Evolutionary conservation across 2,797 vertebrate genomes (phyloP).

Genomic region (Nothura maculosa): DNA sequence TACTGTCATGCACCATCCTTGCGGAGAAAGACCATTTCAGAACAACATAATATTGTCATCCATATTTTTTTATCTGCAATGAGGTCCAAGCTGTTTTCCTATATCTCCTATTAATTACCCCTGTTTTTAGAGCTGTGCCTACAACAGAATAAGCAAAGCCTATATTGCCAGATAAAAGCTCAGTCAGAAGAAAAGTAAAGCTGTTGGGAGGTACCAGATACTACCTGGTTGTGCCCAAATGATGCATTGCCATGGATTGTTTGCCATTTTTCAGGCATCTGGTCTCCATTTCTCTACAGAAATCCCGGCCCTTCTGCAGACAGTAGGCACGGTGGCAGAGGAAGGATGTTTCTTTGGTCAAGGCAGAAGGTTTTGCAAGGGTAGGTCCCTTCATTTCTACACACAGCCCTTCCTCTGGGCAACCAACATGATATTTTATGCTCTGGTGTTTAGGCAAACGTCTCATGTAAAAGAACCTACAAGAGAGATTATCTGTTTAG

Average conservation of each 20-base stretch:
- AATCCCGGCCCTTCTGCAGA: not conserved
- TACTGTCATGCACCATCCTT: not conserved
- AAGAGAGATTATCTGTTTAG: not conserved
- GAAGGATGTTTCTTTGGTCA: not conserved
- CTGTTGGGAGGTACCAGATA: not conserved
- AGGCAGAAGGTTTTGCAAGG: not conserved
- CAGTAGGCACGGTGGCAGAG: not conserved
- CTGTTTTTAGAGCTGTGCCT: not conserved
- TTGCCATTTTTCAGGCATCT: constrained; percentile 4
- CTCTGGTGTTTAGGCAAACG: not conserved
- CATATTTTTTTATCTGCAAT: not conserved
- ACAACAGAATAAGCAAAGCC: not conserved
- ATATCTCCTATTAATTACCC: not conserved
- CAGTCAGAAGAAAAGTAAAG: not conserved
- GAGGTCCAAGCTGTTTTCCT: not conserved
- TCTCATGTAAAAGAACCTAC: not conserved
- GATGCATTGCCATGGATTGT: not conserved
- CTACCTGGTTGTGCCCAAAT: not conserved
- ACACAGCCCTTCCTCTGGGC: not conserved
- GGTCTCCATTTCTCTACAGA: not conserved
- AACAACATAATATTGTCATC: not conserved
- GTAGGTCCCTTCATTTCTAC: not conserved
- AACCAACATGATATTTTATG: not conserved
- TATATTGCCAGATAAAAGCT: constrained; percentile 17
- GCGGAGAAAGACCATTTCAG: not conserved